Evolutionary conservation across 2,113 vertebrate genomes (phyloP).

Genomic region (Nerophis ophidion): DNA sequence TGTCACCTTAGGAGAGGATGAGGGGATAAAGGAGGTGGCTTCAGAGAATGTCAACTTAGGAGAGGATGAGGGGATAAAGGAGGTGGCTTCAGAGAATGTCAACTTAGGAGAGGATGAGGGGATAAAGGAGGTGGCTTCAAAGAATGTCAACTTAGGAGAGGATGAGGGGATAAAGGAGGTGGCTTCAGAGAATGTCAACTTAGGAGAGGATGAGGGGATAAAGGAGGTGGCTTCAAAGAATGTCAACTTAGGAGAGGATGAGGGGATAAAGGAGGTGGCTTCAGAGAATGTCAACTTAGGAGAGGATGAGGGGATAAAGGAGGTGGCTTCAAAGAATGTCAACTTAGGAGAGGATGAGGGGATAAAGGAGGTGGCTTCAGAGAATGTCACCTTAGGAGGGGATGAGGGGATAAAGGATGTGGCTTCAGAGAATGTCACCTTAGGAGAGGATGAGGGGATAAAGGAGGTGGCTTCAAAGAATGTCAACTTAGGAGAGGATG

Average conservation of each 20-base stretch:
- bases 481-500: slow-evolving; percentile 55
- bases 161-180: slow-evolving; percentile 61
- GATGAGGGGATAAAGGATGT: slow-evolving; percentile 61
- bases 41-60: slow-evolving; percentile 52
- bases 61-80: slow-evolving; percentile 61
- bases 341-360: slow-evolving; percentile 58
- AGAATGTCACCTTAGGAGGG: slow-evolving; percentile 56
- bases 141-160: slow-evolving; percentile 57
- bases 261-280: slow-evolving; percentile 60
- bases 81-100: slow-evolving; percentile 55
- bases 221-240: slow-evolving; percentile 57
- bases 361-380: slow-evolving; percentile 56
- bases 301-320: slow-evolving; percentile 61
- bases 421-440: slow-evolving; percentile 53
- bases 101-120: slow-evolving; percentile 58
- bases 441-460: slow-evolving; percentile 61
- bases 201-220: slow-evolving; percentile 61
- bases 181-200: slow-evolving; percentile 53
- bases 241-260: slow-evolving; percentile 55
- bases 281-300: slow-evolving; percentile 52
- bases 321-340: slow-evolving; percentile 55
- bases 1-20: slow-evolving; percentile 54
- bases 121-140: slow-evolving; percentile 55
- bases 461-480: slow-evolving; percentile 57
- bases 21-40: slow-evolving; percentile 60